These are phyloP conservation scores for Tor tambroides DNA, from an alignment of 2,113 vertebrate species.

Conservation along the genomic window DNA sequence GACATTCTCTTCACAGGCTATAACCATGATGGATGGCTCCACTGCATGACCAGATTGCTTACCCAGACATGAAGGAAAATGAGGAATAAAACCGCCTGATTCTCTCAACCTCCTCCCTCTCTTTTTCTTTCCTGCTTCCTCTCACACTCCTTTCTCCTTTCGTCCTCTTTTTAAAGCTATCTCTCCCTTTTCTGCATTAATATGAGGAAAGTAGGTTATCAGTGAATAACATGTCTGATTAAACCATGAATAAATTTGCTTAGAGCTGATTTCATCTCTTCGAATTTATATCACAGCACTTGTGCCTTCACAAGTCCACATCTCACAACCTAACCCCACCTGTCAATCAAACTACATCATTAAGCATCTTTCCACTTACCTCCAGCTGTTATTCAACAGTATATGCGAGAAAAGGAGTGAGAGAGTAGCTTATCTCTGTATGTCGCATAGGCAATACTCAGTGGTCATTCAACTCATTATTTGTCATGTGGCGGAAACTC, in stretches of 20 bases:
- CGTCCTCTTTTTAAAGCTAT: neutral
- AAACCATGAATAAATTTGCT: constrained; percentile 45
- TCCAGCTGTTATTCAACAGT: constrained; percentile 26
- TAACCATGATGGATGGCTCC: constrained; percentile 73
- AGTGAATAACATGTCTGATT: constrained; percentile 52
- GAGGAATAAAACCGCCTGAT: constrained; percentile 65
- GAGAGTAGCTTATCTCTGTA: neutral
- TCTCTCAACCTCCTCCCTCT: constrained; percentile 50
- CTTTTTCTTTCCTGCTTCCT: neutral
- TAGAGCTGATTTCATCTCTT: constrained; percentile 32
- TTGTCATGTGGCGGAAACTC: neutral
- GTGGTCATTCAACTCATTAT: neutral
- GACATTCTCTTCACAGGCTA: constrained; percentile 64
- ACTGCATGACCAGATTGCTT: constrained; percentile 72
- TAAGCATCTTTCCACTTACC: constrained; percentile 10
- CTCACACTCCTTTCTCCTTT: constrained; percentile 1
- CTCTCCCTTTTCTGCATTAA: constrained; percentile 16
- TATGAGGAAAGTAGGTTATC: constrained; percentile 42
- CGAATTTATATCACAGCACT: neutral
- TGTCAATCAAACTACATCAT: constrained; percentile 47
- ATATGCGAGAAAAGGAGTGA: neutral
- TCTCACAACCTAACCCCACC: constrained; percentile 19
- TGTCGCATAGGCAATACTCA: neutral
- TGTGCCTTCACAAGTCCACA: constrained; percentile 7
- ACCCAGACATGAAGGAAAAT: constrained; percentile 74